A percentile compares a stretch with the other conserved stretches of the same genome.
These are phyloP conservation scores for Iphiclides podalirius DNA, from an alignment of 2,888 invertebrate genomes.

Conservation along the genomic window DNA sequence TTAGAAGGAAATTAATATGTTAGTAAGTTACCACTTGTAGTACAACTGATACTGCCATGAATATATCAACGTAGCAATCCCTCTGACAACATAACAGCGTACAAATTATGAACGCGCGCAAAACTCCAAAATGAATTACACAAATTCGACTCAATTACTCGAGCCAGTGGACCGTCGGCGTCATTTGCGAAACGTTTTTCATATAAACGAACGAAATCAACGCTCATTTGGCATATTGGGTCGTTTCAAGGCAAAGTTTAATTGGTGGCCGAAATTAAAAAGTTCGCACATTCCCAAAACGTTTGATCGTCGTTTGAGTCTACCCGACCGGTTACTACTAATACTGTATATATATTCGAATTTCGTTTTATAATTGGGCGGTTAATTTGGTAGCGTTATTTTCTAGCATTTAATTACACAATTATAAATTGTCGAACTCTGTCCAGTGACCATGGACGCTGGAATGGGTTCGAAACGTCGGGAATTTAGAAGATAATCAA, in stretches of 20 bases:
- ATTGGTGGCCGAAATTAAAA: constrained; percentile 17
- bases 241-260: constrained; percentile 10
- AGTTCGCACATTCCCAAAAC: constrained; percentile 5
- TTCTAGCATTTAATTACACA: background rate
- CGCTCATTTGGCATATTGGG: constrained; percentile 4
- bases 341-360: background rate
- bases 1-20: too few relatives aligned
- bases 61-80: too few relatives aligned
- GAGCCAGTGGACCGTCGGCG: constrained; percentile 7
- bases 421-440: too few relatives aligned
- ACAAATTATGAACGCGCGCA: background rate
- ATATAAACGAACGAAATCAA: constrained; percentile 7
- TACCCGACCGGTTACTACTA: background rate
- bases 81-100: background rate
- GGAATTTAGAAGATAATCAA: too few relatives aligned
- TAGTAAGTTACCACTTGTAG: too few relatives aligned
- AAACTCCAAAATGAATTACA: background rate
- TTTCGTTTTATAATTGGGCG: background rate
- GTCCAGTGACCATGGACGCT: too few relatives aligned
- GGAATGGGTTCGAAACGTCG: too few relatives aligned
- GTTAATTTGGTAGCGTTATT: background rate
- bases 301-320: background rate
- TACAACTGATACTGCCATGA: too few relatives aligned
- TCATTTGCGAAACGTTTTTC: constrained; percentile 5
- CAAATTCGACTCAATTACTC: constrained; percentile 14